Base-by-base conservation (phyloP, 1,140 invertebrate genomes). In the Berghia stephanieae region DNA sequence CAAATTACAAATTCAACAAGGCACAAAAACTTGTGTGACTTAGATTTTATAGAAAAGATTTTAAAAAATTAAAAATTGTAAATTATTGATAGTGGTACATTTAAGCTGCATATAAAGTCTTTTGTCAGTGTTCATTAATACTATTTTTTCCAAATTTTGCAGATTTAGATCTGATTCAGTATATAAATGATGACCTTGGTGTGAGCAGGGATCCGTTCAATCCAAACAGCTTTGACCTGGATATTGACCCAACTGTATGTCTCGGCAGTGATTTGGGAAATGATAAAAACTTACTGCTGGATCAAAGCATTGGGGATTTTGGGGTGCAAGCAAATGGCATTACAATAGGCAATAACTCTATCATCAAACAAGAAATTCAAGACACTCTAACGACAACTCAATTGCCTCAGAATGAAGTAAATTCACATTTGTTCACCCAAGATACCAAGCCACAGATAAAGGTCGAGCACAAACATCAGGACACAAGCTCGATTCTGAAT, bases 151-250 rank as follows among this genome's bases (percentile, higher is more conserved):
- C 38, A 6, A 5, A n/a, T 43, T 75, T 43, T 55, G 27, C 57
- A 76, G 74, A 76, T 68, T 49, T 76, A 43, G 74, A 76, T 49
- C 67, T 76, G 13, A 67, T 67, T 31, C 16, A 76, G 21, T 67
- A 42, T 21, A 76, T 67, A 27, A 68, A 68, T 67, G 74, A 36
- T 18, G 43, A 46, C 3, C 24, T 34, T 21, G 10, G 21, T 16
- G n/a, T n/a, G n/a, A n/a, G n/a, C n/a, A 52, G 18, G 46, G 74
- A 76, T 52, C 27, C 74, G 1, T 76, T 76, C 43, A 68, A 27
- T n/a, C 46, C 13, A 18, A 1, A 24, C 40, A 76, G 36, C 63
- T 76, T 57, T 46, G 74, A 76, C 36, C 31, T 76, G 1, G n/a
- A n/a, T n/a, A n/a, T n/a, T n/a, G n/a, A n/a, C n/a, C n/a, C n/a